A percentile compares a stretch with the other conserved stretches of the same genome.
phyloP scores from a whole-genome alignment of 2,888 invertebrate species.

The Thera britannica region DNA sequence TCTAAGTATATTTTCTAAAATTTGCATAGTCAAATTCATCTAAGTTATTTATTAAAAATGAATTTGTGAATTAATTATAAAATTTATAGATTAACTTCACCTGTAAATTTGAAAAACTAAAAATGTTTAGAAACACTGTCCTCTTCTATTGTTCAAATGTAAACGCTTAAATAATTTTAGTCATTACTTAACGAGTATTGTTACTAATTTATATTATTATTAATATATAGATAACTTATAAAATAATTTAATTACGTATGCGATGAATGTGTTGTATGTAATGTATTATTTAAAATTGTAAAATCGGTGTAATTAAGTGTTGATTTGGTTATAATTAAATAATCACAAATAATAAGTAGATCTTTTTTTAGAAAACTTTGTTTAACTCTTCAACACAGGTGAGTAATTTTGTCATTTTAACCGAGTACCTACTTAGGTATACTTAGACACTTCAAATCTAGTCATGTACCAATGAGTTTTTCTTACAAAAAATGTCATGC shows the following conservation, averaged over 20 bases:
- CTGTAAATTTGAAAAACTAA: conserved; percentile 7
- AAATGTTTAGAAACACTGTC: neutral
- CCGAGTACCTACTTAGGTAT: no score
- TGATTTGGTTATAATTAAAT: conserved; percentile 78
- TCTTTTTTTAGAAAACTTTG: conserved; percentile 31
- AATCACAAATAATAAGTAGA: conserved; percentile 52
- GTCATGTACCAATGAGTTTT: no score
- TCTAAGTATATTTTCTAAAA: no score
- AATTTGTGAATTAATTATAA: no score
- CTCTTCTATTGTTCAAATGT: conserved; percentile 1
- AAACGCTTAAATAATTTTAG: conserved; percentile 30
- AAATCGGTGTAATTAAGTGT: conserved; percentile 77
- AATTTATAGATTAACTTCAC: neutral
- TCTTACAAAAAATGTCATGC: no score
- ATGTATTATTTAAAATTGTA: conserved; percentile 59
- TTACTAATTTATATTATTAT: conserved; percentile 42
- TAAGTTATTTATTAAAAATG: no score
- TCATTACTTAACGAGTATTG: conserved; percentile 35
- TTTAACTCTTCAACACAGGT: no score
- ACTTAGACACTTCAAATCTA: no score
- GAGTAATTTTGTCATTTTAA: no score
- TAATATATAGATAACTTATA: conserved; percentile 36
- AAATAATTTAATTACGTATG: conserved; percentile 49
- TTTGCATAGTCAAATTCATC: no score
- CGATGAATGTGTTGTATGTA: conserved; percentile 71